Evolutionary conservation across 1,140 invertebrate species (phyloP).

Genomic region (Frieseomelitta varia): DNA sequence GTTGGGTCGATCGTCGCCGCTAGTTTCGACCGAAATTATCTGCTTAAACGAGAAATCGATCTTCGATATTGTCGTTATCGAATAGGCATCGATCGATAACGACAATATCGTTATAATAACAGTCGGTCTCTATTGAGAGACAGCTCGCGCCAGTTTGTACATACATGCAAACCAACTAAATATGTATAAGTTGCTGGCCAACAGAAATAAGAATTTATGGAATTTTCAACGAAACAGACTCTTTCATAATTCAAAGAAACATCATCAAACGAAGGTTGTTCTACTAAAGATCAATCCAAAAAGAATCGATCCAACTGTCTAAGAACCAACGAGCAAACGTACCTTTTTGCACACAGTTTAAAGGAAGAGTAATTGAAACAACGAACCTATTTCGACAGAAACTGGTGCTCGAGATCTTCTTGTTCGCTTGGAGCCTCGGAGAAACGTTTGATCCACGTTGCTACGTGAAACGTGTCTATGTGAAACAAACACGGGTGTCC

Average conservation of each 20-base stretch:
- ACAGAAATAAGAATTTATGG: not conserved
- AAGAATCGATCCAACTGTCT: too few relatives aligned
- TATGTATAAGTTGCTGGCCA: not conserved
- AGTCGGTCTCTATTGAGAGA: not conserved
- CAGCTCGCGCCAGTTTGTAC: not conserved
- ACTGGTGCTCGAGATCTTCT: not conserved
- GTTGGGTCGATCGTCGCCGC: conserved; percentile 8
- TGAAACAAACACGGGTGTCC: not conserved
- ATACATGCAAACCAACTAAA: not conserved
- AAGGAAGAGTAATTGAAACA: not conserved
- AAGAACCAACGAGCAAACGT: too few relatives aligned
- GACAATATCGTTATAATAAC: too few relatives aligned
- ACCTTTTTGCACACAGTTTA: not conserved
- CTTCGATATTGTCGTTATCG: conserved; percentile 6
- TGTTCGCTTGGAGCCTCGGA: not conserved
- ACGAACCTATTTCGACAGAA: not conserved
- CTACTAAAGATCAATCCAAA: too few relatives aligned
- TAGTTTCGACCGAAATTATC: conserved; percentile 29
- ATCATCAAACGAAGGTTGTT: not conserved
- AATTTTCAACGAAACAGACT: not conserved
- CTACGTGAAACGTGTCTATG: not conserved
- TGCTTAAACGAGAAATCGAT: conserved; percentile 20
- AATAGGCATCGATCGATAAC: conserved; percentile 1
- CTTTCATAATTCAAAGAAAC: not conserved
- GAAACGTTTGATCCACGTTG: not conserved